Evolutionary conservation across 2,113 vertebrate genomes (phyloP).

Genomic region (Balaeniceps rex): DNA sequence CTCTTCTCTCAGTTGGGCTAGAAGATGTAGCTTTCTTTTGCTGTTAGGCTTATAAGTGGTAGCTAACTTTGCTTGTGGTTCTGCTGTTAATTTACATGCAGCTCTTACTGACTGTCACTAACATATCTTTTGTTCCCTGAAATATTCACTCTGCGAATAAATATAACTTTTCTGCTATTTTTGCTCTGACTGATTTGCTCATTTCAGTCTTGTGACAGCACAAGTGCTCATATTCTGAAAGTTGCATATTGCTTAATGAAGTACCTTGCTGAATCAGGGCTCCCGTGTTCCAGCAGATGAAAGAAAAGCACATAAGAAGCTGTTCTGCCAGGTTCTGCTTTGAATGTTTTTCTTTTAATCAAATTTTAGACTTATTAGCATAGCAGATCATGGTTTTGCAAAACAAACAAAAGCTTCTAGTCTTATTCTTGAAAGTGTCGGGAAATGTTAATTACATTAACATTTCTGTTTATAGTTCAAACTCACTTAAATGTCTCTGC

Average conservation of each 20-base stretch:
- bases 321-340: slow-evolving; percentile 46
- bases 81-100: slow-evolving; percentile 32
- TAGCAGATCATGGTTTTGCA: background rate
- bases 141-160: slow-evolving; percentile 41
- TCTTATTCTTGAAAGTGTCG: slow-evolving; percentile 46
- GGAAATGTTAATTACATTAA: slow-evolving; percentile 57
- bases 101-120: slow-evolving; percentile 24
- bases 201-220: background rate
- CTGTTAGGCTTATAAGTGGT: background rate
- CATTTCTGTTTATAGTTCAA: slow-evolving; percentile 57
- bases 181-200: slow-evolving; percentile 20
- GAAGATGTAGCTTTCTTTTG: background rate
- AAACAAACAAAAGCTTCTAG: slow-evolving; percentile 39
- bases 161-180: slow-evolving; percentile 56
- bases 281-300: slow-evolving; percentile 20
- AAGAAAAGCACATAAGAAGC: slow-evolving; percentile 43
- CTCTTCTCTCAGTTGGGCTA: background rate
- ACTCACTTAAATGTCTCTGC: background rate
- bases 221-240: background rate
- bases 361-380: slow-evolving; percentile 55
- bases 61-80: slow-evolving; percentile 6
- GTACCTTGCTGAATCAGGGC: slow-evolving; percentile 60
- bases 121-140: slow-evolving; percentile 46
- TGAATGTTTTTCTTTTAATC: slow-evolving; percentile 50
- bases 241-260: slow-evolving; percentile 29